phyloP scores from a whole-genome alignment of 2,113 vertebrate genomes.

The Tringa solitaria region DNA sequence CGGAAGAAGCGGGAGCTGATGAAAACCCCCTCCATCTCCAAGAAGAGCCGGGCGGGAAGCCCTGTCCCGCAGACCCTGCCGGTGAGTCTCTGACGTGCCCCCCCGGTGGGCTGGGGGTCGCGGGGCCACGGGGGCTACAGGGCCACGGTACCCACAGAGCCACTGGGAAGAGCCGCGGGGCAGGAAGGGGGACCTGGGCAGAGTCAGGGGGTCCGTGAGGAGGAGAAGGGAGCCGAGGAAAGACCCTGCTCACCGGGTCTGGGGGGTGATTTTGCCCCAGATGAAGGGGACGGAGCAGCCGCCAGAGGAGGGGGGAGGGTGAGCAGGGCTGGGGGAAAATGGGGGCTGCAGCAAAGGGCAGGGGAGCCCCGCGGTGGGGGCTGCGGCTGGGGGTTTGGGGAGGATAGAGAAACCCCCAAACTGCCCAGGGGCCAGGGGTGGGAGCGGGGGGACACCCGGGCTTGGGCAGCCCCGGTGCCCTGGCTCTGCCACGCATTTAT shows the following conservation, averaged over 20 bases:
- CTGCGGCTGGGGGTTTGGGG: not conserved
- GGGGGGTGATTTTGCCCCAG: not conserved
- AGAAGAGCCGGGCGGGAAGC: constrained; percentile 91
- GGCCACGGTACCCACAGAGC: not conserved
- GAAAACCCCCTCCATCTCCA: constrained; percentile 94
- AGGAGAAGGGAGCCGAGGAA: not conserved
- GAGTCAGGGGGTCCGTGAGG: not conserved
- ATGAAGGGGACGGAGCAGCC: not conserved
- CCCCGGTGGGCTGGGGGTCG: not conserved
- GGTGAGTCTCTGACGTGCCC: constrained; percentile 75
- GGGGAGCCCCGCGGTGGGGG: accelerated
- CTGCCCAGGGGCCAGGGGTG: not conserved
- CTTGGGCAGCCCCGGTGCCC: not conserved
- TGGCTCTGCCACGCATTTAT: not conserved
- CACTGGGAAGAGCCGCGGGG: not conserved
- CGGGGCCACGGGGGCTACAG: accelerated
- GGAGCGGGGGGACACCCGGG: accelerated
- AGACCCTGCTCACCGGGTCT: not conserved
- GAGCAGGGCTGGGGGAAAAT: accelerated
- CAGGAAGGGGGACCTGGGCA: not conserved
- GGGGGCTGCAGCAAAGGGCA: not conserved
- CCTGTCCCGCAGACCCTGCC: constrained; percentile 78
- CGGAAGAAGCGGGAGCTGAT: constrained; percentile 92
- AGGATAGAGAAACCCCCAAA: not conserved
- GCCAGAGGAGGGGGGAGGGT: not conserved